These are phyloP conservation scores for Ptilorrhoa leucosticta DNA, from an alignment of 2,113 vertebrate genomes.

Conservation along the genomic window DNA sequence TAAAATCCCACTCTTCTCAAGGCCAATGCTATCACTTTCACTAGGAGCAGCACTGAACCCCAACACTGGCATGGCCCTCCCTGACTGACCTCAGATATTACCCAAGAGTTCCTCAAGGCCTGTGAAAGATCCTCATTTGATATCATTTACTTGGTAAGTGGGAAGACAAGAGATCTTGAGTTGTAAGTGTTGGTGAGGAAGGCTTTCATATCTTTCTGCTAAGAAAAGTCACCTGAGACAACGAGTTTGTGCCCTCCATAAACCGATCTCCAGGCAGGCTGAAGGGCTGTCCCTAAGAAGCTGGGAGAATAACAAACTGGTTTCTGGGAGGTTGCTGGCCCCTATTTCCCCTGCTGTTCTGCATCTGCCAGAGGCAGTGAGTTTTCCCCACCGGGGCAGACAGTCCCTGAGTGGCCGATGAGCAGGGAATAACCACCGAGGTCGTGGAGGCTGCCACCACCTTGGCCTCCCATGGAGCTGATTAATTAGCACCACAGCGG, in stretches of 20 bases:
- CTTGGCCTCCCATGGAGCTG: neutral
- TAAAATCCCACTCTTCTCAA: neutral
- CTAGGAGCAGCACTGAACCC: neutral
- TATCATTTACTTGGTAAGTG: neutral
- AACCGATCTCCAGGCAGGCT: neutral
- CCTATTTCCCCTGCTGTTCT: neutral
- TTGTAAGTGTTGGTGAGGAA: rapidly evolving
- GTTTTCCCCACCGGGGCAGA: rapidly evolving
- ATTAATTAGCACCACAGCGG: neutral
- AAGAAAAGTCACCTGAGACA: neutral
- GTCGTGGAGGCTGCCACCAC: neutral
- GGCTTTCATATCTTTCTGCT: neutral
- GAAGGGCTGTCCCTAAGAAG: neutral
- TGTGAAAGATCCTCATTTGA: neutral
- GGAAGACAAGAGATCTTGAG: neutral
- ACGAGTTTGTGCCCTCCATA: neutral
- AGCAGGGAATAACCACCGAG: rapidly evolving
- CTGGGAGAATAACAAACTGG: neutral
- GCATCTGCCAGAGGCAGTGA: neutral
- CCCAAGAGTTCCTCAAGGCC: neutral
- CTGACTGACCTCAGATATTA: neutral
- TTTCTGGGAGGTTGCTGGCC: neutral
- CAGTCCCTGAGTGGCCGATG: neutral
- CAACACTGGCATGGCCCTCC: rapidly evolving
- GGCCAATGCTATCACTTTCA: neutral